Evolutionary conservation across 1,140 invertebrate species (phyloP).

Genomic region (Linepithema humile): DNA sequence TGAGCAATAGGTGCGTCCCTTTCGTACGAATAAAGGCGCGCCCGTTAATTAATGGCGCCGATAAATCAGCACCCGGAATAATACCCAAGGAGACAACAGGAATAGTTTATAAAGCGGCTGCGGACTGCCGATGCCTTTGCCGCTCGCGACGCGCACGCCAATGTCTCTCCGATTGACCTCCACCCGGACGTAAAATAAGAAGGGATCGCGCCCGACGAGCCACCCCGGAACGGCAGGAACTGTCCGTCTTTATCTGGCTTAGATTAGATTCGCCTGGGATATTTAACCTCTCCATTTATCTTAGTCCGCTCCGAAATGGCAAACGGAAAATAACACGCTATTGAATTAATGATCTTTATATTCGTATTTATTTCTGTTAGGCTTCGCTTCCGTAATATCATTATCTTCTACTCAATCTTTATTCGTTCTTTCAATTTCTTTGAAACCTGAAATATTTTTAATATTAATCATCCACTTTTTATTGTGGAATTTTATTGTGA

Average conservation of each 20-base stretch:
- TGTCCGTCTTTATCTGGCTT: conserved; percentile 45
- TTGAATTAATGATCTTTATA: conserved; percentile 15
- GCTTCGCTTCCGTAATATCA: not conserved
- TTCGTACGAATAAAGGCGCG: conserved; percentile 83
- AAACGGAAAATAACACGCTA: conserved; percentile 20
- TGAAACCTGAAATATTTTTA: not conserved
- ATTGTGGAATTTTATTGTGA: not conserved
- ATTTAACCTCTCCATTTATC: conserved; percentile 37
- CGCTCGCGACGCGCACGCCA: conserved; percentile 52
- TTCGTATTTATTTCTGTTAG: not conserved
- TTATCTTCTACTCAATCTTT: not conserved
- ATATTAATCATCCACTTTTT: not conserved
- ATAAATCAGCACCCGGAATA: conserved; percentile 83
- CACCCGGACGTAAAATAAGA: conserved; percentile 47
- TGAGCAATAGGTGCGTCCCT: conserved; percentile 84
- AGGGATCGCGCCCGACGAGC: not conserved
- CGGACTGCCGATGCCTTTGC: conserved; percentile 75
- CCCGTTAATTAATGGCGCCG: conserved; percentile 82
- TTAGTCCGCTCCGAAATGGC: not conserved
- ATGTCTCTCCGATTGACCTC: conserved; percentile 53
- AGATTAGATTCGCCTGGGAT: conserved; percentile 28
- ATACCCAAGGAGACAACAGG: conserved; percentile 84
- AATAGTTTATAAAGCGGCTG: conserved; percentile 84
- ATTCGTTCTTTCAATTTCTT: not conserved
- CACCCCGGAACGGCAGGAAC: not conserved